Percentiles rank a stretch among this genome's conserved stretches.
Evolutionary conservation across 2,797 vertebrate genomes (phyloP).

Genomic region (Mycteria americana): DNA sequence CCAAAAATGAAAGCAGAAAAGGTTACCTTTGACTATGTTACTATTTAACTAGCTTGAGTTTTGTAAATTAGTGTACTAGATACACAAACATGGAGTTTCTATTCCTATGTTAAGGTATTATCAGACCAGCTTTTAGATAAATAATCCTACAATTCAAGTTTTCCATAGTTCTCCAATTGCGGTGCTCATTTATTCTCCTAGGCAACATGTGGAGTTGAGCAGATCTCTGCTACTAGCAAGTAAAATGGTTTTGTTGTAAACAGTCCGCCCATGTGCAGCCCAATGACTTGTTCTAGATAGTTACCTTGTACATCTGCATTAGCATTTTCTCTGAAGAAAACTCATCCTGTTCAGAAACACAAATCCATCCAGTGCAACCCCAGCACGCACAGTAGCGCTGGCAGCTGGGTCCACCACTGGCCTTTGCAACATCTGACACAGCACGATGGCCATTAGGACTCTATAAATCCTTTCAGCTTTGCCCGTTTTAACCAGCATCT

Average conservation of each 20-base stretch:
- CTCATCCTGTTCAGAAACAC: not conserved
- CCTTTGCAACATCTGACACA: not conserved
- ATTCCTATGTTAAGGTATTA: not conserved
- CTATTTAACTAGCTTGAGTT: not conserved
- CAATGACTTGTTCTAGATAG: not conserved
- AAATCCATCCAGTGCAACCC: not conserved
- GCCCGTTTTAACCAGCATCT: not conserved
- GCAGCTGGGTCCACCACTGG: not conserved
- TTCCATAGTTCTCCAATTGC: not conserved
- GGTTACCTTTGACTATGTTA: not conserved
- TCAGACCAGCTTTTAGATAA: not conserved
- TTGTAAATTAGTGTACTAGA: not conserved
- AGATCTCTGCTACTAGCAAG: rapidly evolving
- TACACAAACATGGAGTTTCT: rapidly evolving
- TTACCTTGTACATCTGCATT: not conserved
- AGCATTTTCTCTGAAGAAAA: not conserved
- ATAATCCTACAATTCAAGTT: not conserved
- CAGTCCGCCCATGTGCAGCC: not conserved
- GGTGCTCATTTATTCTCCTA: not conserved
- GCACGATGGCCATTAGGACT: rapidly evolving
- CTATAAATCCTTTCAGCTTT: not conserved
- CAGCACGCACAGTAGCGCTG: rapidly evolving
- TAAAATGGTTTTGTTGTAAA: rapidly evolving
- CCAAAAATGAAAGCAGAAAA: not conserved
- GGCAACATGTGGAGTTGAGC: rapidly evolving